Conservation (phyloP, 2,113 vertebrate species). For the Neopipo cinnamomea region DNA sequence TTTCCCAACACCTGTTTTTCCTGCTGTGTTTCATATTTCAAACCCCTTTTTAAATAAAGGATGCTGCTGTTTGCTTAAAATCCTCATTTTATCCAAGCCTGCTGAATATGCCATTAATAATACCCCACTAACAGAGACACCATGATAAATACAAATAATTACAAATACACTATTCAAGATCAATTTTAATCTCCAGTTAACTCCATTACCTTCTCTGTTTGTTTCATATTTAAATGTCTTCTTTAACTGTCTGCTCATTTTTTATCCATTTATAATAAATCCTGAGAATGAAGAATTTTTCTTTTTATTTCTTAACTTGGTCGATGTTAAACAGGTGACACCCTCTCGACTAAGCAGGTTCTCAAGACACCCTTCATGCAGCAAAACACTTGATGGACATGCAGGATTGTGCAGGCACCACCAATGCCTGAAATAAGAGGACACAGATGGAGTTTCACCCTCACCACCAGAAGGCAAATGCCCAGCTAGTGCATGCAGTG, state of each 20-base stretch:
- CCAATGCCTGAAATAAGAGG: neutral
- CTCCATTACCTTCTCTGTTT: neutral
- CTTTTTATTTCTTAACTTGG: neutral
- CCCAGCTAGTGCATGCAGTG: neutral
- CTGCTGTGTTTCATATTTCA: constrained; percentile 11
- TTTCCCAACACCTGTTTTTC: constrained; percentile 16
- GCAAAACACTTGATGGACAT: accelerated
- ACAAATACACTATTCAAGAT: neutral
- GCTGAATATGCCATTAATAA: neutral
- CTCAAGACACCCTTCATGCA: neutral
- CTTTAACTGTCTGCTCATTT: neutral
- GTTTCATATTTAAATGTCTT: neutral
- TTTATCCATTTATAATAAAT: neutral
- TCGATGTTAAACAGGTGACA: neutral
- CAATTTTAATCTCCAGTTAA: neutral
- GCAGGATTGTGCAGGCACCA: neutral
- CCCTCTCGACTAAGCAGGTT: neutral
- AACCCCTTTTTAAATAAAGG: neutral
- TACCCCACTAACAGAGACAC: neutral
- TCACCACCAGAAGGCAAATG: neutral
- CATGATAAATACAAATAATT: neutral
- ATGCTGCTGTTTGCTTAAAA: neutral
- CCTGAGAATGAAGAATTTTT: neutral
- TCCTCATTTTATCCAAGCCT: neutral
- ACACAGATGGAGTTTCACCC: neutral